Evolutionary conservation across 2,113 vertebrate genomes (phyloP).

Genomic region (Tragelaphus scriptus): DNA sequence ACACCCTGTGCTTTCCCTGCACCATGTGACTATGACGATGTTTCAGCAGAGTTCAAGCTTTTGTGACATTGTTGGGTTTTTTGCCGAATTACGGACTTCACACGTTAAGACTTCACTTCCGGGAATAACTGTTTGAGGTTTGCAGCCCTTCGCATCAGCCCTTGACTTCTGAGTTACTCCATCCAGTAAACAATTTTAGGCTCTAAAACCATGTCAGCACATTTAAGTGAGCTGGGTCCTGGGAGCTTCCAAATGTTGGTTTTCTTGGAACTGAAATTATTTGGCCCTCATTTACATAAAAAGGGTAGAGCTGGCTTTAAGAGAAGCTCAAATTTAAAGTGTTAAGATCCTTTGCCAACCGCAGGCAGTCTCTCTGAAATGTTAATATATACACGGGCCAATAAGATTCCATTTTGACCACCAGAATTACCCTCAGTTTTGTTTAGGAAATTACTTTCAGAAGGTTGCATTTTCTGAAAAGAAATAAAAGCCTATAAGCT

Average conservation of each 20-base stretch:
- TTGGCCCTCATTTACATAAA: not conserved
- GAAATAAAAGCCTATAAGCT: not conserved
- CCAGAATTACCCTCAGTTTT: not conserved
- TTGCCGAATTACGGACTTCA: slow-evolving; percentile 7
- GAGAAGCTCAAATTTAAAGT: not conserved
- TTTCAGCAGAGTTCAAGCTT: not conserved
- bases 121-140: accelerated
- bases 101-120: not conserved
- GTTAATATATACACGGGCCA: accelerated
- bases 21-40: not conserved
- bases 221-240: not conserved
- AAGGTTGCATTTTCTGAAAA: not conserved
- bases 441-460: not conserved
- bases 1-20: accelerated
- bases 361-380: not conserved
- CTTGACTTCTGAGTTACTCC: not conserved
- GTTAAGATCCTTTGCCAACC: too few species aligned
- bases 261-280: not conserved
- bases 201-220: too few species aligned
- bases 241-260: not conserved
- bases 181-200: accelerated
- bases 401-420: accelerated
- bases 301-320: too few species aligned
- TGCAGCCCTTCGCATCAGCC: not conserved
- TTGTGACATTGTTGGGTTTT: not conserved